Evolutionary conservation across 2,888 invertebrate genomes (phyloP).

Genomic region (Rotaria socialis): DNA sequence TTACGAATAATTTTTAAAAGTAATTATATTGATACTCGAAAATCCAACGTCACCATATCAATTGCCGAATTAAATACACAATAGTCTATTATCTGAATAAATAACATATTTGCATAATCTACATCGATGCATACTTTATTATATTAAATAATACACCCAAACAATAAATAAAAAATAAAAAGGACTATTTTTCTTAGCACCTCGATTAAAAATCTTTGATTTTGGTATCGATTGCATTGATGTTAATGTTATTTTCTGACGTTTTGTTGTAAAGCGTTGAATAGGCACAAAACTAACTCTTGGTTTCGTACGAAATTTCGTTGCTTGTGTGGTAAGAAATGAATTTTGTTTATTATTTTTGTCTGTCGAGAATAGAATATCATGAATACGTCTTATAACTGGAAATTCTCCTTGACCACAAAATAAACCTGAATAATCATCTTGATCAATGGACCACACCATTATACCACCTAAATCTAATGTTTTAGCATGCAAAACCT

Average conservation of each 20-base stretch:
- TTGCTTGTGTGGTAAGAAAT: neutral
- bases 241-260: neutral
- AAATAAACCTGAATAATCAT: conserved; percentile 16
- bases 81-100: too few species aligned
- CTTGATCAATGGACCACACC: conserved; percentile 15
- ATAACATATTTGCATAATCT: too few species aligned
- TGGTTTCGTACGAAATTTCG: neutral
- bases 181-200: neutral
- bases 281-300: neutral
- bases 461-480: neutral
- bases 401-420: neutral
- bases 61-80: too few species aligned
- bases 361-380: neutral
- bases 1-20: too few species aligned
- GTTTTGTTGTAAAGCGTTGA: neutral
- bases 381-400: neutral
- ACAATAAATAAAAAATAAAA: neutral
- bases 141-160: neutral
- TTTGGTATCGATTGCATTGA: neutral
- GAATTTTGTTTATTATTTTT: neutral
- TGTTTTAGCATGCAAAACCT: conserved; percentile 12
- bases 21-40: too few species aligned
- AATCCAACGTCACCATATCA: too few species aligned
- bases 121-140: too few species aligned
- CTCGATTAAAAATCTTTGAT: neutral